Percentiles rank a stretch among this genome's conserved stretches.
phyloP scores from a whole-genome alignment of 2,888 invertebrate species.

The Theretra japonica region DNA sequence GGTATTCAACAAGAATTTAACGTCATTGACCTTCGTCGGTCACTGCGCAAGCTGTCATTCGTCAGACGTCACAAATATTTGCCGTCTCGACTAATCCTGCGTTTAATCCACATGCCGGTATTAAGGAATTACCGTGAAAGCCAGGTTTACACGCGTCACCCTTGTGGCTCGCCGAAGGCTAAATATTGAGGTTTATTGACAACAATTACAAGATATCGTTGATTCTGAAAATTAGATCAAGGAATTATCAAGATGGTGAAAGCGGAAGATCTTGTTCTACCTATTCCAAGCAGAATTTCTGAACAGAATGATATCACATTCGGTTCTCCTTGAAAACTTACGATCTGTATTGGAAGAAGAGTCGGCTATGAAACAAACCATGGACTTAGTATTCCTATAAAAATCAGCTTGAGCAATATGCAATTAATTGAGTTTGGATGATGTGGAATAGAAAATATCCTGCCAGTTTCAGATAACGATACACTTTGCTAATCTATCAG shows the following conservation, averaged over 20 bases:
- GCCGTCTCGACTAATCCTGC: constrained; percentile 48
- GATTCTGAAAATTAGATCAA: constrained; percentile 11
- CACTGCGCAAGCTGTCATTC: constrained; percentile 44
- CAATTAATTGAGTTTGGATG: too few species aligned
- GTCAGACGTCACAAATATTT: constrained; percentile 62
- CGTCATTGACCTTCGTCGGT: constrained; percentile 48
- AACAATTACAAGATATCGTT: constrained; percentile 37
- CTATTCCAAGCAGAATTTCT: background rate
- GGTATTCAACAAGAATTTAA: too few species aligned
- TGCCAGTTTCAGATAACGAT: too few species aligned
- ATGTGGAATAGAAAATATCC: too few species aligned
- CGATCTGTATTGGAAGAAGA: too few species aligned
- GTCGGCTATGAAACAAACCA: too few species aligned
- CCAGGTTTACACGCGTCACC: constrained; percentile 50
- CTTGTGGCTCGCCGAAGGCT: constrained; percentile 50
- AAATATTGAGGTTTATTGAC: constrained; percentile 49
- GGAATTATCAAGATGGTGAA: background rate
- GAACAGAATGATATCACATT: too few species aligned
- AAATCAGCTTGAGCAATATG: too few species aligned
- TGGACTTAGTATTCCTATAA: too few species aligned
- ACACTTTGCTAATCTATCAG: too few species aligned
- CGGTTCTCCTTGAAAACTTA: too few species aligned
- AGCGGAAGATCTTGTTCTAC: background rate
- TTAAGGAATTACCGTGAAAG: constrained; percentile 59
- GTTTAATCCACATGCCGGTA: constrained; percentile 49